Evolutionary conservation across 1,140 invertebrate genomes (phyloP), one percentile per base, ranked within the genome.

Genomic region (Ephestia elutella): DNA sequence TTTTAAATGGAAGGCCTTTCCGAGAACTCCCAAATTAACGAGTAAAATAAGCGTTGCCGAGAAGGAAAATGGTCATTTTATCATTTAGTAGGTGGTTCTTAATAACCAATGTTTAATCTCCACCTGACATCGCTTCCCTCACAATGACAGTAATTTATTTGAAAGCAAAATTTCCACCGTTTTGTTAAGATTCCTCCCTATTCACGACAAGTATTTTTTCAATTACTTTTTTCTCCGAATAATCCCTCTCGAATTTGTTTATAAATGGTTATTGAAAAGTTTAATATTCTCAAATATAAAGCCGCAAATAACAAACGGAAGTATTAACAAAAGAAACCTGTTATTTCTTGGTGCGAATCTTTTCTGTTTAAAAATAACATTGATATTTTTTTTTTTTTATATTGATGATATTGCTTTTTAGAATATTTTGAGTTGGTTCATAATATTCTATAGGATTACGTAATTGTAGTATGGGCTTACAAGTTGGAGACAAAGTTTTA

Each of bases 131-230:
- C 54, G 54, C 21, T 58, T 56, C 28, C 48, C 49, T 54, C 50
- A 71, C 62, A 66, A 64, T 66, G 63, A 63, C 69, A 66, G 54
- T 68, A 59, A 66, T 71, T 71, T 71, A 63, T 63, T 49, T 59
- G 56, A 61, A 56, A 62, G 63, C 61, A 62, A 66, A 62, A 63
- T 62, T 65, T 54, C 21, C 60, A 57, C 60, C 59, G 58, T 68
- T 62, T 66, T 68, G 50, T 50, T 54, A 49, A 60, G 49, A 68
- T 56, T 63, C 60, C 63, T 66, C 60, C 57, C 56, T 57, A 66
- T 70, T 66, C 55, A 56, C 30, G 49, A 54, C 35, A 61, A 61
- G 57, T 62, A 59, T 62, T 62, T 58, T 68, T 58, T 57, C 53
- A 61, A 63, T 61, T 62, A 58, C 58, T 68, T 59, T 63, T 55